phyloP scores from a whole-genome alignment of 2,888 invertebrate species.

The Rhagonycha lutea region DNA sequence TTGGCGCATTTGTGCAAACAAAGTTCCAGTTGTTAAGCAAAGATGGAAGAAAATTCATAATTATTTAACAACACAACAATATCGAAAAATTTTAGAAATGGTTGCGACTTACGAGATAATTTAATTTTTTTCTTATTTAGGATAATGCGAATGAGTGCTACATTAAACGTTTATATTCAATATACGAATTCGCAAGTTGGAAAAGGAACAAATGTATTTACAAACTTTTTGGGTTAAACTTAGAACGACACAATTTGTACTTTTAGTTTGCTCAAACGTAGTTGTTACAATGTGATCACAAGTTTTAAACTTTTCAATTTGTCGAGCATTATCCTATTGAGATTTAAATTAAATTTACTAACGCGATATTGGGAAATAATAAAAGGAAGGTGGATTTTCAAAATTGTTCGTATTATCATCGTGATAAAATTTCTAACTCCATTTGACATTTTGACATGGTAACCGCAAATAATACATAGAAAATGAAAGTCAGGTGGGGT shows the following conservation, averaged over 20 bases:
- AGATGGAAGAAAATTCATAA: not conserved
- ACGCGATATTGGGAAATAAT: not conserved
- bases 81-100: not conserved
- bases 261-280: not conserved
- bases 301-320: not conserved
- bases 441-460: not conserved
- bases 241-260: not conserved
- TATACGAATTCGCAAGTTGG: not conserved
- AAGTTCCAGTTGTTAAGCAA: not conserved
- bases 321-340: not conserved
- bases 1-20: conserved; percentile 11
- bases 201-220: not conserved
- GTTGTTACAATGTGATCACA: not conserved
- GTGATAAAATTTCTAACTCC: not conserved
- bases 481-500: not conserved
- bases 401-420: not conserved
- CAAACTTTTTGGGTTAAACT: not conserved
- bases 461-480: not conserved
- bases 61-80: not conserved
- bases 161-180: not conserved
- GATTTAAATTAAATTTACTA: not conserved
- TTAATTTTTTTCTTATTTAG: not conserved
- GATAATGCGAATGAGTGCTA: not conserved
- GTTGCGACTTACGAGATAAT: not conserved
- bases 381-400: not conserved